Evolutionary conservation across 2,888 invertebrate genomes (phyloP).

Genomic region (Xanthorhoe spadicearia): DNA sequence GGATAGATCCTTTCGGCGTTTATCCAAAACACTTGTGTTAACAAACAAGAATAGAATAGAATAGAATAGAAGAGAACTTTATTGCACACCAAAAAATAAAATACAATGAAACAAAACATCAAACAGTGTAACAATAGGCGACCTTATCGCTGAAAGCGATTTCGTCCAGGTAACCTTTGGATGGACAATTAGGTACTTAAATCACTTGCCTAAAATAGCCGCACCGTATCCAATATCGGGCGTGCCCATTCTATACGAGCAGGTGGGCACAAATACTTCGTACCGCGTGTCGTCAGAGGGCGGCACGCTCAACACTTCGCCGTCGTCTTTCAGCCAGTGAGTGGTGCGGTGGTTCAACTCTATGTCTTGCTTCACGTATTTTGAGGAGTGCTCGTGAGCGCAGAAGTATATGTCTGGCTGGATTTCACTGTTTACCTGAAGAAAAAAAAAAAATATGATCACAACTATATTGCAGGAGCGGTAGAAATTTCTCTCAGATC

Average conservation of each 20-base stretch:
- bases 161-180: too few species aligned
- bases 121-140: too few species aligned
- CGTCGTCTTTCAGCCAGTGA: constrained; percentile 42
- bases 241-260: constrained; percentile 98
- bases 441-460: constrained; percentile 34
- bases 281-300: constrained; percentile 69
- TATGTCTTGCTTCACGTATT: constrained; percentile 77
- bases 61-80: too few species aligned
- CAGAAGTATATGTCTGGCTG: constrained; percentile 80
- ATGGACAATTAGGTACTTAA: not conserved
- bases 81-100: too few species aligned
- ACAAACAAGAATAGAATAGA: too few species aligned
- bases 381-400: constrained; percentile 89
- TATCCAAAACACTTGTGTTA: too few species aligned
- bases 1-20: too few species aligned
- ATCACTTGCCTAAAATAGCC: constrained; percentile 86
- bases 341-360: constrained; percentile 52
- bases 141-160: too few species aligned
- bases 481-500: too few species aligned
- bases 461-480: too few species aligned
- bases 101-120: too few species aligned
- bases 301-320: constrained; percentile 53
- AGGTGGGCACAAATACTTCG: constrained; percentile 96
- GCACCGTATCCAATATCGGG: constrained; percentile 93
- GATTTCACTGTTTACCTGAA: constrained; percentile 87